A percentile compares a stretch with the other conserved stretches of the same genome.
These are phyloP conservation scores for Hylia prasina DNA, from an alignment of 2,113 vertebrate genomes.

Conservation along the genomic window DNA sequence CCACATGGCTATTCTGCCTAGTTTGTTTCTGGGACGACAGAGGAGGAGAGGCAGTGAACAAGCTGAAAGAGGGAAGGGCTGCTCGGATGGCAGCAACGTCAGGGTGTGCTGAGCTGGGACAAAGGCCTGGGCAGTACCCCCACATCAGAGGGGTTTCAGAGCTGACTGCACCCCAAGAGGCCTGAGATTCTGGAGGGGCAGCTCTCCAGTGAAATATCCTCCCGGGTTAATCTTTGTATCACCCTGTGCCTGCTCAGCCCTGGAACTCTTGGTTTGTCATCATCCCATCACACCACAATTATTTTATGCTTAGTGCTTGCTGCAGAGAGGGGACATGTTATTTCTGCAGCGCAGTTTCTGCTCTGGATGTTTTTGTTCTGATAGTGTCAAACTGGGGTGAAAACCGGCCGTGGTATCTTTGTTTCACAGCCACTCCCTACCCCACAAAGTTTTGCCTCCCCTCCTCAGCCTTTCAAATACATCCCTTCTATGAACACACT, in stretches of 20 bases:
- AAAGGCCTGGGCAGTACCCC: background rate
- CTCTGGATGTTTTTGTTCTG: background rate
- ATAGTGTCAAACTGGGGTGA: background rate
- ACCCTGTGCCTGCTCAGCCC: background rate
- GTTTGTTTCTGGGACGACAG: background rate
- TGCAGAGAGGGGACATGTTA: background rate
- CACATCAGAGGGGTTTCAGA: rapidly evolving
- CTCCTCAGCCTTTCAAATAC: background rate
- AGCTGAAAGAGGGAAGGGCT: background rate
- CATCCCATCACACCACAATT: background rate
- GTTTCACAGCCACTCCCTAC: background rate
- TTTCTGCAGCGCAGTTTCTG: background rate
- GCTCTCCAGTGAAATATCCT: background rate
- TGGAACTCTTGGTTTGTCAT: background rate
- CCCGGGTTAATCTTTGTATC: background rate
- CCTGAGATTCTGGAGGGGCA: background rate
- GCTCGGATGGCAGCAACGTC: background rate
- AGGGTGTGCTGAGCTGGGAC: rapidly evolving
- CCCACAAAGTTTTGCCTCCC: background rate
- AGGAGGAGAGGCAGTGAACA: background rate
- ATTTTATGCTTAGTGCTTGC: background rate
- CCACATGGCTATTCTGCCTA: background rate
- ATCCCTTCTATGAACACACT: background rate
- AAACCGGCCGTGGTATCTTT: background rate
- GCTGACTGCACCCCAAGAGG: background rate